Evolutionary conservation across 2,888 invertebrate species (phyloP).

Genomic region (Choristoneura rosaceana): DNA sequence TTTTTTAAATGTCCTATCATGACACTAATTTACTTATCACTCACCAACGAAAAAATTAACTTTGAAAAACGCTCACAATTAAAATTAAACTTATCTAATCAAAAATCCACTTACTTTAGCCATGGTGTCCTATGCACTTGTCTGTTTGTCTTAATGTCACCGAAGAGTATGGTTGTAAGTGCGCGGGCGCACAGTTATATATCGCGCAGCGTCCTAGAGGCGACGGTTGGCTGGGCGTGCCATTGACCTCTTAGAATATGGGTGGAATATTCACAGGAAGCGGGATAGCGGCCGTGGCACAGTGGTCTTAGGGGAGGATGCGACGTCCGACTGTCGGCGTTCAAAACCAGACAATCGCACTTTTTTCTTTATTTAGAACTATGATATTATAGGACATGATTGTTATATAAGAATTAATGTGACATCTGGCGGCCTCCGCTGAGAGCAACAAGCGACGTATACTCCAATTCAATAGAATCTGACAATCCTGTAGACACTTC

Average conservation of each 20-base stretch:
- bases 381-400: too few relatives aligned
- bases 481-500: too few relatives aligned
- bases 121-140: conserved; percentile 37
- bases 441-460: too few relatives aligned
- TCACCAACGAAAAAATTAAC: conserved; percentile 1
- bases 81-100: conserved; percentile 2
- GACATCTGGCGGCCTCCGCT: too few relatives aligned
- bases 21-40: too few relatives aligned
- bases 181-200: conserved; percentile 60
- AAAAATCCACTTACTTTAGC: conserved; percentile 45
- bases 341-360: not conserved
- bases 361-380: not conserved
- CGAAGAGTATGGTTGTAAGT: conserved; percentile 34
- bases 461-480: too few relatives aligned
- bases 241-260: conserved; percentile 62
- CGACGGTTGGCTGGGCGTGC: conserved; percentile 69
- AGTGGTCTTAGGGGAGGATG: conserved; percentile 6
- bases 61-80: not conserved
- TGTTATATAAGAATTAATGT: too few relatives aligned
- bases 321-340: not conserved
- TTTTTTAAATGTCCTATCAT: too few relatives aligned
- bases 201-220: conserved; percentile 68
- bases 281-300: conserved; percentile 11
- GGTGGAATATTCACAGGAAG: conserved; percentile 29
- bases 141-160: conserved; percentile 38